Evolutionary conservation across 2,888 invertebrate species (phyloP).

Genomic region (Sphaeridia pumilis): DNA sequence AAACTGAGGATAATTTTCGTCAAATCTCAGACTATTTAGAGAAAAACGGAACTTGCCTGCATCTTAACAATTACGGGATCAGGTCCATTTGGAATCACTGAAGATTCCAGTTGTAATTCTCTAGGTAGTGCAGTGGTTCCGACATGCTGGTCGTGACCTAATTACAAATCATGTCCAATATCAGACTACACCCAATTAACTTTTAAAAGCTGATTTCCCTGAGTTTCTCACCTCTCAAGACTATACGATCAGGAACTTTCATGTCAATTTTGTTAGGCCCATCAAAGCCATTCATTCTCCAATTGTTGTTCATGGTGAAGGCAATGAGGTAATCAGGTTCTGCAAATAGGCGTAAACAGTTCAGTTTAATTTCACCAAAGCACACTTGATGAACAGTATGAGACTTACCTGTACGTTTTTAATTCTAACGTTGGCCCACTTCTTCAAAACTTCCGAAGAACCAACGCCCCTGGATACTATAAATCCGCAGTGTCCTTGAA

Average conservation of each 20-base stretch:
- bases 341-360: too few species aligned
- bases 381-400: too few species aligned
- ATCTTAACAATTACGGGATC: conserved; percentile 65
- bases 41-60: conserved; percentile 38
- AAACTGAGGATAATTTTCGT: neutral
- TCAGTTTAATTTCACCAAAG: too few species aligned
- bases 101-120: conserved; percentile 74
- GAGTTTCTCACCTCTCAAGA: conserved; percentile 78
- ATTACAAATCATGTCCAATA: neutral
- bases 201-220: conserved; percentile 38
- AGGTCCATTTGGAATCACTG: conserved; percentile 50
- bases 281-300: conserved; percentile 48
- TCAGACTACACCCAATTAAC: too few species aligned
- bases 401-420: too few species aligned
- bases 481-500: too few species aligned
- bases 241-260: conserved; percentile 87
- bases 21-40: neutral
- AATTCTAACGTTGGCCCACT: too few species aligned
- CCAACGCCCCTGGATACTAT: too few species aligned
- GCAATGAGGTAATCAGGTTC: too few species aligned
- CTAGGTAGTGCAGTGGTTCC: conserved; percentile 72
- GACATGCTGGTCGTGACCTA: conserved; percentile 49
- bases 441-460: too few species aligned
- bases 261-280: conserved; percentile 62
- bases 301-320: conserved; percentile 20